phyloP scores from a whole-genome alignment of 2,888 invertebrate species.

The Alcis repandata region DNA sequence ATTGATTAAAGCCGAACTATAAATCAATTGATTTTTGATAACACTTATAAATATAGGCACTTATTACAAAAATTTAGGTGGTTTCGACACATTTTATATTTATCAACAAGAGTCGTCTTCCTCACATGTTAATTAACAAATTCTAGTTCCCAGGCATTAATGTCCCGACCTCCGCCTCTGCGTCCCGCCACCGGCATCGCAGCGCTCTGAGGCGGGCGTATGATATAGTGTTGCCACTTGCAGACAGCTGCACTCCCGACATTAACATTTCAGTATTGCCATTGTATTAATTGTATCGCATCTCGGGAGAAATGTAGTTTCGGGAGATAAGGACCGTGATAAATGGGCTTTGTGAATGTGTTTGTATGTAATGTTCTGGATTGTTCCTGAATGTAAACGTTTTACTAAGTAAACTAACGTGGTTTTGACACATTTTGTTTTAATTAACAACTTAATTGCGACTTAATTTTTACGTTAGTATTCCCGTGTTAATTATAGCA shows the following conservation, averaged over 20 bases:
- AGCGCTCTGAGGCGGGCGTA: constrained; percentile 2
- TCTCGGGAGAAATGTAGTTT: constrained; percentile 31
- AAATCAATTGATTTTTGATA: too few species aligned
- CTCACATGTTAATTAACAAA: too few species aligned
- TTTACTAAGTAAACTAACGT: too few species aligned
- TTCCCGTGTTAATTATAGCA: too few species aligned
- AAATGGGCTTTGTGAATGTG: not conserved
- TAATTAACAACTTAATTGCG: too few species aligned
- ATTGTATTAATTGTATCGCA: constrained; percentile 38
- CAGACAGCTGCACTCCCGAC: constrained; percentile 40
- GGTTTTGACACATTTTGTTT: too few species aligned
- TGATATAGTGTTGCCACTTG: constrained; percentile 41
- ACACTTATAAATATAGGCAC: too few species aligned
- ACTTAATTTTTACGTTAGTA: too few species aligned
- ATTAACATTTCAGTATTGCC: constrained; percentile 37
- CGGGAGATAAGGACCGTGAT: constrained; percentile 20
- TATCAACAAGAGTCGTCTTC: too few species aligned
- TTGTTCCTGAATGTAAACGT: not conserved
- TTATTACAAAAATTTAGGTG: too few species aligned
- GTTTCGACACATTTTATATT: too few species aligned
- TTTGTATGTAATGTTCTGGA: not conserved
- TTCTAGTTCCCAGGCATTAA: not conserved
- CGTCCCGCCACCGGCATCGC: not conserved
- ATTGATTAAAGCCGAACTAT: too few species aligned
- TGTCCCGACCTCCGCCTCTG: not conserved